These are phyloP conservation scores for Allygus modestus DNA, from an alignment of 2,888 invertebrate species.

Conservation along the genomic window DNA sequence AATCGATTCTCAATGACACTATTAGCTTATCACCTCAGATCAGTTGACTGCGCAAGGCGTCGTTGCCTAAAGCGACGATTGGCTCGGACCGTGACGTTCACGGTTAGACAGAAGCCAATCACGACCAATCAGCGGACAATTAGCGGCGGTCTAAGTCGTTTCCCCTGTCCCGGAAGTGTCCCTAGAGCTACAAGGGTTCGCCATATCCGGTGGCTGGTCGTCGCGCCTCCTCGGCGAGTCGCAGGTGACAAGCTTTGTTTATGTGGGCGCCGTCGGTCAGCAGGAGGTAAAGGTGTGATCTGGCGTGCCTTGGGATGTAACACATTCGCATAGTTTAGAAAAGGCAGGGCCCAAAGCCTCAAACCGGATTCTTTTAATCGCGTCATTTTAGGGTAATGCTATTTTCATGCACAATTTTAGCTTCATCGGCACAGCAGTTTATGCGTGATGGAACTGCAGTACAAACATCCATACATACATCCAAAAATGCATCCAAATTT, in stretches of 20 bases:
- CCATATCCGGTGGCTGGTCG: constrained; percentile 42
- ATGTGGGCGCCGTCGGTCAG: constrained; percentile 9
- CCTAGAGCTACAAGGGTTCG: constrained; percentile 47
- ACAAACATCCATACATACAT: too few species aligned
- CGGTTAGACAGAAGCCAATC: constrained; percentile 16
- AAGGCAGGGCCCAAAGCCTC: too few species aligned
- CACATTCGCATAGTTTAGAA: too few species aligned
- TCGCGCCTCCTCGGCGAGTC: constrained; percentile 14
- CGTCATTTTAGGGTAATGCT: too few species aligned
- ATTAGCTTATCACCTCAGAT: not conserved
- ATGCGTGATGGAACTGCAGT: too few species aligned
- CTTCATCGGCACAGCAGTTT: too few species aligned
- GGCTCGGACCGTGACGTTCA: not conserved
- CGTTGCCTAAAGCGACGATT: not conserved
- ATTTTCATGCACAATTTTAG: too few species aligned
- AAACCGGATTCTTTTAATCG: too few species aligned
- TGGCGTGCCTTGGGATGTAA: not conserved
- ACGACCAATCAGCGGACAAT: constrained; percentile 36
- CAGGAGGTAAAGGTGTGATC: not conserved
- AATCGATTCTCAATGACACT: not conserved
- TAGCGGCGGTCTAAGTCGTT: constrained; percentile 52
- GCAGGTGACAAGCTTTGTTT: constrained; percentile 32
- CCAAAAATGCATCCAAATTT: too few species aligned
- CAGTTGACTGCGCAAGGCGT: not conserved
- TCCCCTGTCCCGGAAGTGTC: constrained; percentile 56